Conservation (phyloP, 2,113 vertebrate species). For the Sebastes fasciatus region DNA sequence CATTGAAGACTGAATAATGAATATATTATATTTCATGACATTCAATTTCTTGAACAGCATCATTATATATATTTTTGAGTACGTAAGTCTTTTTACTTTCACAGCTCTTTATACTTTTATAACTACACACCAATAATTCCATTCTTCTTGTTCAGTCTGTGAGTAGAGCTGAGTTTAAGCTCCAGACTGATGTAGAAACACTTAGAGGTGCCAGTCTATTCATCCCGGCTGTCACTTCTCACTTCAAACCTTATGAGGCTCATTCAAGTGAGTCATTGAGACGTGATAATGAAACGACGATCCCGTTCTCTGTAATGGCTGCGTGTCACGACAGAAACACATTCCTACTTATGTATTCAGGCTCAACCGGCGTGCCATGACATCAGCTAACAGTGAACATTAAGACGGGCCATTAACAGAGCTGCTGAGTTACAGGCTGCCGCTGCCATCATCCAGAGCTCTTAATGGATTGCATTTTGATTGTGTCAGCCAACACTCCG, state of each 20-base stretch:
- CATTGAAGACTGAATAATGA: too few species aligned
- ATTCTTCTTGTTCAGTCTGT: neutral
- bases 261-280: conserved; percentile 57
- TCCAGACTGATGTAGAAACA: neutral
- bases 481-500: conserved; percentile 80
- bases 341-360: conserved; percentile 69
- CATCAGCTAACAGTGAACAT: conserved; percentile 73
- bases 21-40: too few species aligned
- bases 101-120: neutral
- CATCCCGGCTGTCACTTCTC: conserved; percentile 44
- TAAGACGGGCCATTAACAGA: conserved; percentile 81
- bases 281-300: conserved; percentile 66
- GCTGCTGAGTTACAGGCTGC: conserved; percentile 83
- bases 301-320: conserved; percentile 54
- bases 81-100: neutral
- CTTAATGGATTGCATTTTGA: conserved; percentile 89
- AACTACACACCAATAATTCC: neutral
- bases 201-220: neutral
- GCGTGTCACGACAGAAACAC: conserved; percentile 75
- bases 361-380: conserved; percentile 72
- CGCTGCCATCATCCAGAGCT: conserved; percentile 80
- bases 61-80: too few species aligned
- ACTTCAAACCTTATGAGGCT: conserved; percentile 35
- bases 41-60: too few species aligned
- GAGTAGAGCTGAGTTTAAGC: neutral